Evolutionary conservation across 1,140 invertebrate species (phyloP).

Genomic region (Maconellicoccus hirsutus): DNA sequence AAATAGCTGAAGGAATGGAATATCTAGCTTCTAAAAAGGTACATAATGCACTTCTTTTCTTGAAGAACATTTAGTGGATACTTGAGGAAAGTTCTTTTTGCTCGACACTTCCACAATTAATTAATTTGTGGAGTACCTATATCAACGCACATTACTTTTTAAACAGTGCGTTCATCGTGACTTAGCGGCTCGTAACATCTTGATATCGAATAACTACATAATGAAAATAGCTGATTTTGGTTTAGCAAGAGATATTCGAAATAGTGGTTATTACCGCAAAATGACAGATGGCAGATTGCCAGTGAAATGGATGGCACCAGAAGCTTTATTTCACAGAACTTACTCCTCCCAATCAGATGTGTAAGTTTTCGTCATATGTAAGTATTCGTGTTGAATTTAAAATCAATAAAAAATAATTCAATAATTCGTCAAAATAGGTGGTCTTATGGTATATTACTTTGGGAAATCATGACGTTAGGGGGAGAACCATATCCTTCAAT

Average conservation of each 20-base stretch:
- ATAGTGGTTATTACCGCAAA: slow-evolving; percentile 93
- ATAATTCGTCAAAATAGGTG: slow-evolving; percentile 55
- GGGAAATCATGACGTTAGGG: slow-evolving; percentile 92
- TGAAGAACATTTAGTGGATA: too few species aligned
- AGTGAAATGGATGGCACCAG: slow-evolving; percentile 99
- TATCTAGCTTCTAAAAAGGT: slow-evolving; percentile 86
- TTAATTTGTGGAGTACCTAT: too few species aligned
- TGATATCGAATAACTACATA: slow-evolving; percentile 83
- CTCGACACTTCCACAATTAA: slow-evolving; percentile 52
- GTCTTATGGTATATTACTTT: slow-evolving; percentile 87
- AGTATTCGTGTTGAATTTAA: too few species aligned
- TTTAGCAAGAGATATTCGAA: slow-evolving; percentile 86
- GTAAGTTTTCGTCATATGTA: too few species aligned
- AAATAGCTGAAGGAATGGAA: slow-evolving; percentile 94
- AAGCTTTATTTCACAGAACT: slow-evolving; percentile 84
- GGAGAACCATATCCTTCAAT: slow-evolving; percentile 82
- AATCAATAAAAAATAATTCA: too few species aligned
- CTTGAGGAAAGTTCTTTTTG: too few species aligned
- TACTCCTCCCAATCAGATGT: slow-evolving; percentile 95
- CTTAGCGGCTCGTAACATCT: slow-evolving; percentile 90
- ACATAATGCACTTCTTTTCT: slow-evolving; percentile 31
- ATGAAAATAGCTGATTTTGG: slow-evolving; percentile 98
- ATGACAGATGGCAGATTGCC: slow-evolving; percentile 86
- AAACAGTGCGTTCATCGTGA: slow-evolving; percentile 97
- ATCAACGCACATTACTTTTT: too few species aligned